phyloP scores from a whole-genome alignment of 2,113 vertebrate genomes.

The Glaucidium brasilianum region DNA sequence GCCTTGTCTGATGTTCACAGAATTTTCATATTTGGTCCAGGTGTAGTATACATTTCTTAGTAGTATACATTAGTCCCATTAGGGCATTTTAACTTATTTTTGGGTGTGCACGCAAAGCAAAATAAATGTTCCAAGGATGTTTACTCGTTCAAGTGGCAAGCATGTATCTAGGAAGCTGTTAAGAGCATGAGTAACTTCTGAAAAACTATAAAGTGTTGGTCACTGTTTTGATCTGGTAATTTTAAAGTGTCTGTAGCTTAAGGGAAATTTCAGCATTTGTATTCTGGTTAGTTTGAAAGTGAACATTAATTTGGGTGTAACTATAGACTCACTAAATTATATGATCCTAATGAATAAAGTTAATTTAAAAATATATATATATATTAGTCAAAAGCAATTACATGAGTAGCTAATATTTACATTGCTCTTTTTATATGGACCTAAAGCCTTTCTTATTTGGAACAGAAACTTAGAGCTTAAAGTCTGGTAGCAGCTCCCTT shows the following conservation, averaged over 20 bases:
- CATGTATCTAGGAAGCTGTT: background rate
- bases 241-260: background rate
- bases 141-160: background rate
- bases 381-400: background rate
- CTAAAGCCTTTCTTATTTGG: background rate
- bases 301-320: background rate
- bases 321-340: background rate
- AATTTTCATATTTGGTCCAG: background rate
- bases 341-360: background rate
- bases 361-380: background rate
- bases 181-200: background rate
- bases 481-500: background rate
- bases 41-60: background rate
- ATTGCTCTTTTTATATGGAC: background rate
- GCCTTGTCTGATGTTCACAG: background rate
- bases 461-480: background rate
- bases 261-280: background rate
- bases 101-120: background rate
- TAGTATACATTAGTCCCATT: no score
- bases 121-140: background rate
- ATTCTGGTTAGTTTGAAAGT: background rate
- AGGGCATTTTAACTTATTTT: background rate
- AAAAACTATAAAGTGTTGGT: background rate
- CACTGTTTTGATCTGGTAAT: background rate
- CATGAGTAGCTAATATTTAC: background rate